Conservation (phyloP, 2,888 invertebrate genomes). For the Frankliniella fusca region DNA sequence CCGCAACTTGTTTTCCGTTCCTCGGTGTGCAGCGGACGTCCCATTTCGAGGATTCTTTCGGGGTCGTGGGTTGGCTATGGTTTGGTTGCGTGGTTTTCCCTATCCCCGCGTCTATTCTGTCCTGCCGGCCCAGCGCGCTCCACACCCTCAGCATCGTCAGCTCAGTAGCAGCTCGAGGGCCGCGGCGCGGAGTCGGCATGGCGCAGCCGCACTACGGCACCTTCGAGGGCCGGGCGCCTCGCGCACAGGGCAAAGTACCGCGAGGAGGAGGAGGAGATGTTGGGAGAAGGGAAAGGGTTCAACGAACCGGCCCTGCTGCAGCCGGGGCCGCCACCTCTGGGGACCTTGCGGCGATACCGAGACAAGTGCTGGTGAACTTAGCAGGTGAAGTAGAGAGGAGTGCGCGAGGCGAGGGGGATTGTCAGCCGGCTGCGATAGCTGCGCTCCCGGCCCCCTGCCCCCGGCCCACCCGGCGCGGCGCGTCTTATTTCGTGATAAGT, state of each 20-base stretch:
- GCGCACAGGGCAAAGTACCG: neutral
- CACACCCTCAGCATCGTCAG: neutral
- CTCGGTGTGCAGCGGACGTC: neutral
- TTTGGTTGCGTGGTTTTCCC: too few relatives aligned
- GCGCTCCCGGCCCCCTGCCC: neutral
- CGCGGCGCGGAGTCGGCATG: neutral
- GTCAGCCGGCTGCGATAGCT: neutral
- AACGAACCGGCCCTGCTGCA: neutral
- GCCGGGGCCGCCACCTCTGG: neutral
- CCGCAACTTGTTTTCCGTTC: neutral
- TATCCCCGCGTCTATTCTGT: too few relatives aligned
- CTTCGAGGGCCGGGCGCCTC: neutral
- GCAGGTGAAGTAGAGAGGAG: neutral
- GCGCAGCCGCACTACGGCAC: neutral
- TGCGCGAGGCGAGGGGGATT: neutral
- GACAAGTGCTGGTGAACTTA: conserved; percentile 15
- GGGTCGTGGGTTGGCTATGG: too few relatives aligned
- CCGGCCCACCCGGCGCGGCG: too few relatives aligned
- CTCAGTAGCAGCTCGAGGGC: neutral
- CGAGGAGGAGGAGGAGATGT: neutral
- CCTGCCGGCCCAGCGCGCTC: neutral
- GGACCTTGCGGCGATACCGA: neutral
- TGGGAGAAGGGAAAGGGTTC: neutral
- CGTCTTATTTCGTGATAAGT: too few relatives aligned
- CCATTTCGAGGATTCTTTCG: too few relatives aligned